Percentiles rank a stretch among this genome's conserved stretches.
phyloP scores from a whole-genome alignment of 2,113 vertebrate species.

The Oryzias javanicus region DNA sequence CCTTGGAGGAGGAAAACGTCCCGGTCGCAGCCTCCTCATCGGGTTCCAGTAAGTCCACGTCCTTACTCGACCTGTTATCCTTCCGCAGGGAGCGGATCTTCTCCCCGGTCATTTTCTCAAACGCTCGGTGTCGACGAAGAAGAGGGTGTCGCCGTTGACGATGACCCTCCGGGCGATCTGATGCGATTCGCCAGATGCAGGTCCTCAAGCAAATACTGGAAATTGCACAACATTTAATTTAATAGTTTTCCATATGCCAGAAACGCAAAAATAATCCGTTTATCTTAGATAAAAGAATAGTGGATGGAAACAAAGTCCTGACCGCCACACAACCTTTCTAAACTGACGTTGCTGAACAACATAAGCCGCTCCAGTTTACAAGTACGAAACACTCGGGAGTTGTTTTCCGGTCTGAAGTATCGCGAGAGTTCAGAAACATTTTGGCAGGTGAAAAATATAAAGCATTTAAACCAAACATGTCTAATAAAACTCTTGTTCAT shows the following conservation, averaged over 20 bases:
- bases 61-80: constrained; percentile 88
- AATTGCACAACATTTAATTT: constrained; percentile 65
- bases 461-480: no score
- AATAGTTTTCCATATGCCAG: constrained; percentile 44
- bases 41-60: constrained; percentile 86
- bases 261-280: constrained; percentile 6
- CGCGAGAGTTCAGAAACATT: constrained; percentile 69
- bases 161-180: constrained; percentile 68
- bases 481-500: no score
- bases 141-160: constrained; percentile 67
- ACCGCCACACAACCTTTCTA: constrained; percentile 25
- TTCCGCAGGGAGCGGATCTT: constrained; percentile 92
- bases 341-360: constrained; percentile 50
- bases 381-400: constrained; percentile 47
- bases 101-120: constrained; percentile 89
- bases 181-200: constrained; percentile 57
- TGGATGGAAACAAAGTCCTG: constrained; percentile 29
- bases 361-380: constrained; percentile 50
- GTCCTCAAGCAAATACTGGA: constrained; percentile 45
- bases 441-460: no score
- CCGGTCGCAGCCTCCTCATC: constrained; percentile 89
- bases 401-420: constrained; percentile 70
- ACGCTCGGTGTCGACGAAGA: constrained; percentile 38
- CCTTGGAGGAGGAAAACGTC: constrained; percentile 77
- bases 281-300: not conserved